Evolutionary conservation across 64 coral and sea anemone species (phyloP), one percentile per base, ranked within the genome.

Genomic region (Montipora foliosa): DNA sequence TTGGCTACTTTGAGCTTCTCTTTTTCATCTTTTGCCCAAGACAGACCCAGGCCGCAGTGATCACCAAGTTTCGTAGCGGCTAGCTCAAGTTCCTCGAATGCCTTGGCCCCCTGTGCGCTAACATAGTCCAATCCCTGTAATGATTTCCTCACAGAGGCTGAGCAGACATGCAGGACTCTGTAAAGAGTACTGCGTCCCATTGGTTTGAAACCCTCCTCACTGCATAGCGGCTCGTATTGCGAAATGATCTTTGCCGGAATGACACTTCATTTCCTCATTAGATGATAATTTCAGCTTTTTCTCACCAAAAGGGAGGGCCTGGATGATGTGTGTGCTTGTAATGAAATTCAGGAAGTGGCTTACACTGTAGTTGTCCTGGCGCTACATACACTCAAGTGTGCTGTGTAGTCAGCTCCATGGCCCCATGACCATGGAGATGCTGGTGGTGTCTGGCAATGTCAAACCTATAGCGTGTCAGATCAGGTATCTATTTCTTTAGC

Each of bases 221-320:
- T 58, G 78, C 78, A 58, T 55, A 80, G 78, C 49, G 49, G 17
- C 49, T 80, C 78, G 19, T 80, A 80, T 80, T 80, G 78, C 49
- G 19, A 58, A 80, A 80, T 9, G 15, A 80, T 80, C 78, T 80
- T 15, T 55, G 78, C 49, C 0, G 78, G 78, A 79, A 79, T 79
- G 78, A 79, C 78, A 79, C 47, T 79, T 79, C 78, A 79, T 47
- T 80, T 80, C 49, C 50, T 80, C 78, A 55, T 80, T 80, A 58
- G 78, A 80, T 55, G 49, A 80, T 20, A 58, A 19, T 55, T 80
- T 80, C 47, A 80, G 78, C 48, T 58, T 80, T 80, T 80, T 80
- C 49, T 80, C 50, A 15, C 78, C 19, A 25, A 81, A 61, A 8
- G 53, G 53, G 17, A 81, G 51, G 79, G 60, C 51, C 51, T 81